These are phyloP conservation scores for Crioceris asparagi DNA, from an alignment of 2,888 invertebrate genomes.

Conservation along the genomic window DNA sequence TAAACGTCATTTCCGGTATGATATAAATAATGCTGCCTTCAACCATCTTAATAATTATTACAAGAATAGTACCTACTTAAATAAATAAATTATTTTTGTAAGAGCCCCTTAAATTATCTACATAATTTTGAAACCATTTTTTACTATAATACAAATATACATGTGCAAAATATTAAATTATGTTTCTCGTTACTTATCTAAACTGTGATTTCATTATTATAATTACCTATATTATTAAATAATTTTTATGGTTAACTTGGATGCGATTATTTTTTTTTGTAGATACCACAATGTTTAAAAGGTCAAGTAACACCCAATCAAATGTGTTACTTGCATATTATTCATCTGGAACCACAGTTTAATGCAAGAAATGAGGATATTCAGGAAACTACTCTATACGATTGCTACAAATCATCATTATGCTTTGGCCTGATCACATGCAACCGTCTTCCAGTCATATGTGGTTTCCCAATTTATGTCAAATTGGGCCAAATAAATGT, in stretches of 20 bases:
- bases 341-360: slow-evolving; percentile 47
- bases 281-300: slow-evolving; percentile 44
- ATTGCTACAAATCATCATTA: slow-evolving; percentile 40
- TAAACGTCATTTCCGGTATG: no score
- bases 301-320: slow-evolving; percentile 32
- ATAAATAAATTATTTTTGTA: no score
- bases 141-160: no score
- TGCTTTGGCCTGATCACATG: slow-evolving; percentile 57
- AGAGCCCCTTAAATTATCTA: no score
- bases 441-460: slow-evolving; percentile 48
- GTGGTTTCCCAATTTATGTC: slow-evolving; percentile 65
- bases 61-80: no score
- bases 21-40: no score
- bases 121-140: no score
- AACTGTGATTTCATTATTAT: no score
- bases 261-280: slow-evolving; percentile 28
- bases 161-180: no score
- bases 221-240: no score
- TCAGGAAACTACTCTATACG: slow-evolving; percentile 43
- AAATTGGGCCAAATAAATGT: slow-evolving; percentile 50
- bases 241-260: neutral
- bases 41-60: no score
- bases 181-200: no score
- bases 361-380: slow-evolving; percentile 33
- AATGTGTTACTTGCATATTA: slow-evolving; percentile 44